Evolutionary conservation across 1,140 invertebrate genomes (phyloP), one percentile per base, ranked within the genome.

Genomic region (Drosophila nikananu): DNA sequence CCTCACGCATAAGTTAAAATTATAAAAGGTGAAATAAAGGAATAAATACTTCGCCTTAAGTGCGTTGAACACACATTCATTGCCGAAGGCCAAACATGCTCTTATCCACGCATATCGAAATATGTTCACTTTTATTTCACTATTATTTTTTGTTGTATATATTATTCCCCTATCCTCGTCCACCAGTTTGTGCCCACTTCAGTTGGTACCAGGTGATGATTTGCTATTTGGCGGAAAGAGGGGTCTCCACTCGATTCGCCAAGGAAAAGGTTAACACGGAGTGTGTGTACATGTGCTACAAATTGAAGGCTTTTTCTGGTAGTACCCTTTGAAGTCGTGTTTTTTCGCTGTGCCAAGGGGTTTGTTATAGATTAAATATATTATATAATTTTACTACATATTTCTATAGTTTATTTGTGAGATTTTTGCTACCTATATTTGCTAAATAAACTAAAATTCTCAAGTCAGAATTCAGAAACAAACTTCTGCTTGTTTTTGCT

Each of bases 191-290:
- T 63, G 30, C n/a, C 41, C 66, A 52, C 62, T 66, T 77, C 54
- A 59, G 30, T 42, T 65, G 52, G 46, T 30, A 46, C 81, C 81
- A 84, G 82, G 77, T 86, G 82, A 86, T 86, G 82, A 81, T 86
- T 84, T 84, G 82, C 82, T 71, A 73, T 86, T 86, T 86, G 66
- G 57, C 39, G 74, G 64, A 61, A 37, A 25, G 54, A 57, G 70
- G 55, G 57, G 58, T 19, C 59, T 41, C 15, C 8, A 41, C 73
- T 37, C 52, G 57, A 21, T 42, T 54, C 19, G 30, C 61, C 41
- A 57, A 42, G 39, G 63, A 57, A 59, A 67, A 80, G 77, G 77
- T 80, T 80, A 80, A 75, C 58, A 27, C 68, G 57, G 58, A 74
- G 63, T 75, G 55, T 64, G 35, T 75, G 48, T 49, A 67, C 68